Percentiles rank a stretch among this genome's conserved stretches.
These are phyloP conservation scores for Pseudois nayaur DNA, from an alignment of 2,113 vertebrate genomes.

Conservation along the genomic window DNA sequence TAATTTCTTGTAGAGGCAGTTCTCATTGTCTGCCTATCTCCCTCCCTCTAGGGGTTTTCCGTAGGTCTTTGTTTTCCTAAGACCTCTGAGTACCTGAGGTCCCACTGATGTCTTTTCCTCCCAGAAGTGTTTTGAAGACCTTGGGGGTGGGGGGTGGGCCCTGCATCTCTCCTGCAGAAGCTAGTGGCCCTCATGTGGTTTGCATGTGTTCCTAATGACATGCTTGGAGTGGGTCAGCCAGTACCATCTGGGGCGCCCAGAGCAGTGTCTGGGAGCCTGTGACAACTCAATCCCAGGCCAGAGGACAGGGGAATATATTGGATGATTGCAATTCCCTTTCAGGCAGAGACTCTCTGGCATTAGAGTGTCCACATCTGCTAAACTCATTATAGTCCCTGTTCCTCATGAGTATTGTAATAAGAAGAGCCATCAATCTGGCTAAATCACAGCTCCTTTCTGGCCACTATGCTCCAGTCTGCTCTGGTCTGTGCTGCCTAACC, in stretches of 20 bases:
- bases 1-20: conserved; percentile 50
- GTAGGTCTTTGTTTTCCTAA: conserved; percentile 33
- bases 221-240: conserved; percentile 69
- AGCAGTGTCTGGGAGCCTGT: conserved; percentile 78
- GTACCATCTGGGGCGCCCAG: conserved; percentile 82
- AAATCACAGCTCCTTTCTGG: conserved; percentile 64
- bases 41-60: conserved; percentile 55
- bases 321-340: conserved; percentile 75
- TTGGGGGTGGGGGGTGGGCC: not conserved
- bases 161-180: conserved; percentile 52
- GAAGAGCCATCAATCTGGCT: conserved; percentile 77
- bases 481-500: conserved; percentile 43
- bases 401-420: conserved; percentile 74
- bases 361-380: conserved; percentile 80
- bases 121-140: not conserved
- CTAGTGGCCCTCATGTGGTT: conserved; percentile 72
- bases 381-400: conserved; percentile 66
- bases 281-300: conserved; percentile 82
- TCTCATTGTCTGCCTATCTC: not conserved
- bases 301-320: conserved; percentile 74
- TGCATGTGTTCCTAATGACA: conserved; percentile 77
- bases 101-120: not conserved
- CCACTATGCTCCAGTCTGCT: conserved; percentile 52
- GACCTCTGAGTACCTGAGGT: not conserved
- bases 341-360: conserved; percentile 61